A percentile compares a stretch with the other conserved stretches of the same genome.
These are phyloP conservation scores for Drosophila heteroneura DNA, from an alignment of 2,888 invertebrate genomes.

Conservation along the genomic window DNA sequence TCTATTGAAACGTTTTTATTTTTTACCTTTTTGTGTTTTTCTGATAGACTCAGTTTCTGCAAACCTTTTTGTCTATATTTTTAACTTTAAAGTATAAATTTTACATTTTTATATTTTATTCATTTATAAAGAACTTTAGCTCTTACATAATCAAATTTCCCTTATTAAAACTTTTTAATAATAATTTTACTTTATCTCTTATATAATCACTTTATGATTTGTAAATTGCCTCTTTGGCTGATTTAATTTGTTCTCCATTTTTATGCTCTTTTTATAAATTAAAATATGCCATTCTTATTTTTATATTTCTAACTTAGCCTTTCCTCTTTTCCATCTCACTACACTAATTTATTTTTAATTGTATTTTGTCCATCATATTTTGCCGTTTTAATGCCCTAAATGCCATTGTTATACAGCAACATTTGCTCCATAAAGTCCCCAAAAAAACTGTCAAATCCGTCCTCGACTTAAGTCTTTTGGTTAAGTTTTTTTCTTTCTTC, in stretches of 20 bases:
- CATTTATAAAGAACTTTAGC: background rate
- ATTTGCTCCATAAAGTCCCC: conserved; percentile 7
- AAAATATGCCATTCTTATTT: background rate
- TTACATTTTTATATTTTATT: background rate
- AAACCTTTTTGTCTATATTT: background rate
- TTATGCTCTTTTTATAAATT: background rate
- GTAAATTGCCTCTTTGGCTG: background rate
- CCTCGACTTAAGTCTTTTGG: conserved; percentile 18
- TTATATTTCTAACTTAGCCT: background rate
- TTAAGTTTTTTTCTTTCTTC: conserved; percentile 25
- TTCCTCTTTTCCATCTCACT: background rate
- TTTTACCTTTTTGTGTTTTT: background rate
- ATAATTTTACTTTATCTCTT: background rate
- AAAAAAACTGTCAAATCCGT: conserved; percentile 10
- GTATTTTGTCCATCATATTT: background rate
- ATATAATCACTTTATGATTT: background rate
- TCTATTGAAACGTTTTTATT: background rate
- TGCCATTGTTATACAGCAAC: conserved; percentile 10
- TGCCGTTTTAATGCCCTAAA: conserved; percentile 10
- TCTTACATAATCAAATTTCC: background rate
- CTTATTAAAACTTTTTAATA: background rate
- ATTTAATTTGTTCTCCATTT: background rate
- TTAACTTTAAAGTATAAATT: background rate
- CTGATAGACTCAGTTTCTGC: background rate
- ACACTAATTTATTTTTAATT: background rate